phyloP scores from a whole-genome alignment of 2,797 vertebrate species.

The Fringilla coelebs region DNA sequence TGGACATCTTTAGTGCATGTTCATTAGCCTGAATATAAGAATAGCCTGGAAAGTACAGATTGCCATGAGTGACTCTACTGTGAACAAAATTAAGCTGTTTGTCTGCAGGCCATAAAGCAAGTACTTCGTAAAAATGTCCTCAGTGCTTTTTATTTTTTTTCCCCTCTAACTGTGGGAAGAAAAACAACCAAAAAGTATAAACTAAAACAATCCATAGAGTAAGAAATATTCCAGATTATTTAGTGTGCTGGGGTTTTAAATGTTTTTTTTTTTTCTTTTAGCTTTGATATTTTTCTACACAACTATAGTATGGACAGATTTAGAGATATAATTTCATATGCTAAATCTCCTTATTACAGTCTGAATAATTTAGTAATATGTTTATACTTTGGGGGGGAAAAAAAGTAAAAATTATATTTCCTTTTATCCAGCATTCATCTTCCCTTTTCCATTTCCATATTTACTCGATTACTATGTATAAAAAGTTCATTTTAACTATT shows the following conservation, averaged over 20 bases:
- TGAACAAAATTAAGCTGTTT: neutral
- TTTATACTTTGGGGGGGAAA: neutral
- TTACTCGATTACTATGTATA: neutral
- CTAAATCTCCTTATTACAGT: neutral
- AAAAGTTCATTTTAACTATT: neutral
- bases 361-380: conserved; percentile 31
- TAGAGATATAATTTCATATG: neutral
- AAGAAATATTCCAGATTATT: neutral
- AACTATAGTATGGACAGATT: neutral
- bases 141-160: neutral
- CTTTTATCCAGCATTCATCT: neutral
- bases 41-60: neutral
- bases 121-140: neutral
- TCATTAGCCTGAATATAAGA: neutral
- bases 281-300: neutral
- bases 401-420: neutral
- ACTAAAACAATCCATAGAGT: neutral
- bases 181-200: neutral
- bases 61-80: neutral
- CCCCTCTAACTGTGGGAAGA: neutral
- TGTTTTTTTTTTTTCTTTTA: neutral
- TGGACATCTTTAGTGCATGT: neutral
- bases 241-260: neutral
- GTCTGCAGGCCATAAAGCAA: neutral
- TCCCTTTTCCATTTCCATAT: neutral